Conservation (phyloP, 2,113 vertebrate genomes). For the Pteropus alecto region DNA sequence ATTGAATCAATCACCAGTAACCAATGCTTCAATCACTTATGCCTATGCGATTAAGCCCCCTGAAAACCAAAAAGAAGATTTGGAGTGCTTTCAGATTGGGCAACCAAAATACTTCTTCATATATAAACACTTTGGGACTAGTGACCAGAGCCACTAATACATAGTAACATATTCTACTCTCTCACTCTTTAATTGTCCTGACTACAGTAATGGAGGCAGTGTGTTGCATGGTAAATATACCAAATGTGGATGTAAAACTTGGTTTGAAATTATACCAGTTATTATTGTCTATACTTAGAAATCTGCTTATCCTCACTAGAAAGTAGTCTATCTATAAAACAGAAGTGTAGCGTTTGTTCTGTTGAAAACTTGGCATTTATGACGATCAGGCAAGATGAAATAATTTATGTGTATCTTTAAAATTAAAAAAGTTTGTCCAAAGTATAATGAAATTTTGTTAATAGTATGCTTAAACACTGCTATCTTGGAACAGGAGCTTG, state of each 20-base stretch:
- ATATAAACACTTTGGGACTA: not conserved
- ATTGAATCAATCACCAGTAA: not conserved
- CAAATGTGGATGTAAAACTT: not conserved
- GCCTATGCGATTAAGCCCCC: not conserved
- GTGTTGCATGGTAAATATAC: not conserved
- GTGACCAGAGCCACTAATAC: not conserved
- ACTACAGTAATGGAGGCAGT: not conserved
- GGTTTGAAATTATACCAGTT: not conserved
- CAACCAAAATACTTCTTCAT: not conserved
- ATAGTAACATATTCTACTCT: not conserved
- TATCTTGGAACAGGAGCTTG: not conserved
- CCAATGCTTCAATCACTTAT: not conserved
- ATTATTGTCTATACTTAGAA: not conserved
- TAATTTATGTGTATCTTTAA: not conserved
- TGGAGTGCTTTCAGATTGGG: not conserved
- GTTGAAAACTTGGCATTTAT: not conserved
- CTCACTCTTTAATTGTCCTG: not conserved
- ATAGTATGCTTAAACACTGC: not conserved
- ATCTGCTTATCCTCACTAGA: not conserved
- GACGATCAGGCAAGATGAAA: not conserved
- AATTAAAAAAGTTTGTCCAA: not conserved
- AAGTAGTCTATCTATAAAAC: not conserved
- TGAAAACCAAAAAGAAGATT: not conserved
- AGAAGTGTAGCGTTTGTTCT: not conserved
- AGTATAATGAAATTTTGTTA: not conserved